Evolutionary conservation across 2,888 invertebrate species (phyloP), one percentile per base, ranked within the genome.

Genomic region (Copidosoma aretas): DNA sequence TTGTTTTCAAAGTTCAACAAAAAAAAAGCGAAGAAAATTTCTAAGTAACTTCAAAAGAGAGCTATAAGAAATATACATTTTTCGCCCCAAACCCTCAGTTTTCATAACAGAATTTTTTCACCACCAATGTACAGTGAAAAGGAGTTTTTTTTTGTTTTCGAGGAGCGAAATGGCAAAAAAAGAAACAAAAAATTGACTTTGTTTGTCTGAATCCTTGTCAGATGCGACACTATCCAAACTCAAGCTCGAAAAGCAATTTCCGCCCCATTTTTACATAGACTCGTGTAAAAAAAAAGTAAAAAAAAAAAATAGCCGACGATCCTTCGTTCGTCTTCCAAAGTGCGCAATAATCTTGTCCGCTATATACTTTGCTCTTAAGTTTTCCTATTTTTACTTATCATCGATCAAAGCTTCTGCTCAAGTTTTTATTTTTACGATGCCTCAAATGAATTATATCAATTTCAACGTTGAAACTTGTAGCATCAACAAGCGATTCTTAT

Each of bases 321-420:
- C 57, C 62, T 71, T 67, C 64, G 70, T 67, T 71, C 61, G 70
- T 71, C 70, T 71, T 71, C 70, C 70, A 71, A 54, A 64, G 67
- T 64, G 56, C 70, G 70, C 57, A 64, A 64, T 64, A 67, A 66
- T 60, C 56, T 46, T 60, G 49, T 58, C 41, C 24, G 49, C 19
- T 51, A 46, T 46, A 46, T 8, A 17, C 8, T 12, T 46, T 46
- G 43, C 32, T 12, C 12, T 46, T 17, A 46, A 46, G 43, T 46
- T 46, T 46, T 46, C 43, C 43, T 14, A 46, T 8, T 46, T 46
- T 8, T 12, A 46, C 3, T 14, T 14, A 46, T 8, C 43, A 32
- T 32, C 32, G 32, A 32, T 32, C 32, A 32, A 32, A 32, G 32
- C 32, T 32, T 32, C 32, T 32, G 8, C 32, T 32, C 3, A 32